Percentiles rank a stretch among this genome's conserved stretches.
These are phyloP conservation scores for Rotaria macrura DNA, from an alignment of 2,888 invertebrate genomes.

Conservation along the genomic window DNA sequence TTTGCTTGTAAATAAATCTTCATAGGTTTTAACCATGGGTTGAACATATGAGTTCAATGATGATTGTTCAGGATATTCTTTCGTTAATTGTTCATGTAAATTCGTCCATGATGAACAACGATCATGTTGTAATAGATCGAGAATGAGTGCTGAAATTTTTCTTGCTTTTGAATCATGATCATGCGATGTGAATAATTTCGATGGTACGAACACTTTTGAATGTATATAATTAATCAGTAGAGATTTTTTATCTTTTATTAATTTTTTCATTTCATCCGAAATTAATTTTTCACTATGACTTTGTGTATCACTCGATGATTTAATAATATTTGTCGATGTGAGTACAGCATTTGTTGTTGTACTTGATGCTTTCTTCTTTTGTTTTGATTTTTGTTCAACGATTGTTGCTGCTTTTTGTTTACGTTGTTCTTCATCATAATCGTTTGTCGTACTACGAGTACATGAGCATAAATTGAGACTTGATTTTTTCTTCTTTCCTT, in stretches of 20 bases:
- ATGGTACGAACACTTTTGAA: not conserved
- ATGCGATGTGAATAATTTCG: not conserved
- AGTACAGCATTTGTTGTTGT: not conserved
- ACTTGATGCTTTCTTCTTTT: not conserved
- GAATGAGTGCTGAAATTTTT: not conserved
- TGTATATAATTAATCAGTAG: not conserved
- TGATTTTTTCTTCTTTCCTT: not conserved
- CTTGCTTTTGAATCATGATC: not conserved
- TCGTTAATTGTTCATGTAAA: not conserved
- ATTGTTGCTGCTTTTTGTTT: not conserved
- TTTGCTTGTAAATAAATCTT: not conserved
- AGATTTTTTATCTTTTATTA: not conserved
- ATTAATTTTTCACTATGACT: not conserved
- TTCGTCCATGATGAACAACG: slow-evolving; percentile 16
- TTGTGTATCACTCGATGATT: not conserved
- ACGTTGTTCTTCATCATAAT: slow-evolving; percentile 1
- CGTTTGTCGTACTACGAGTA: not conserved
- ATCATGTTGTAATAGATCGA: not conserved
- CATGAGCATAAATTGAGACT: slow-evolving; percentile 1
- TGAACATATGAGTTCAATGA: not conserved
- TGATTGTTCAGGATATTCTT: not conserved
- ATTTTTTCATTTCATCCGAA: not conserved
- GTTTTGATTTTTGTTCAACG: slow-evolving; percentile 10
- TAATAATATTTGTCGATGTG: not conserved
- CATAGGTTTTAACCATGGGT: not conserved